phyloP scores from a whole-genome alignment of 1,140 invertebrate genomes.

The Helicoverpa armigera region DNA sequence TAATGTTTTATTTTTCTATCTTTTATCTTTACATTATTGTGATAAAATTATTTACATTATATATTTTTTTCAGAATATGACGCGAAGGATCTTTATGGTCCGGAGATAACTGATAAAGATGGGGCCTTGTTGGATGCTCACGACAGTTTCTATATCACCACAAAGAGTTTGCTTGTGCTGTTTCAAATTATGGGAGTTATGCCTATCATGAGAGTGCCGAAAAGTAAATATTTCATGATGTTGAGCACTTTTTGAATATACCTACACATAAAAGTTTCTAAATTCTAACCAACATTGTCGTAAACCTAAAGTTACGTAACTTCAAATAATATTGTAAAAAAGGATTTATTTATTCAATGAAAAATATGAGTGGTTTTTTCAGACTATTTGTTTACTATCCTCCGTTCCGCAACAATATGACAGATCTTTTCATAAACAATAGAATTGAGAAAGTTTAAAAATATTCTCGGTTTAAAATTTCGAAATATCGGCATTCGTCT shows the following conservation, averaged over 20 bases:
- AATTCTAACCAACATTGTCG: neutral
- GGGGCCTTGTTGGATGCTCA: conserved; percentile 85
- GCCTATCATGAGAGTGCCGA: conserved; percentile 89
- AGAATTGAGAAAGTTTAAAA: conserved; percentile 22
- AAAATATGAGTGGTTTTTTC: neutral
- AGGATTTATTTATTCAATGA: too few relatives aligned
- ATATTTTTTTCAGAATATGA: conserved; percentile 64
- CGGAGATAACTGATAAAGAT: conserved; percentile 78
- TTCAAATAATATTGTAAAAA: too few relatives aligned
- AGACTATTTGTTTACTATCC: neutral
- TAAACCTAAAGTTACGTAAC: too few relatives aligned
- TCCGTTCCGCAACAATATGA: neutral
- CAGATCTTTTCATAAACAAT: neutral
- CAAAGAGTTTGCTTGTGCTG: conserved; percentile 89
- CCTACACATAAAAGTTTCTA: too few relatives aligned
- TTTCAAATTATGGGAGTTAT: conserved; percentile 92
- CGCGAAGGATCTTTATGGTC: conserved; percentile 73
- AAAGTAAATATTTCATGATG: conserved; percentile 67
- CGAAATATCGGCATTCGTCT: conserved; percentile 39
- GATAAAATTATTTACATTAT: too few relatives aligned
- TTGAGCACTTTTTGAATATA: neutral
- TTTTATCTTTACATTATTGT: too few relatives aligned
- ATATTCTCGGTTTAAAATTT: conserved; percentile 20
- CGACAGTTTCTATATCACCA: conserved; percentile 89
- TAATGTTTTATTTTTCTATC: conserved; percentile 7